phyloP scores from a whole-genome alignment of 2,888 invertebrate genomes.

The Lumbricus terrestris region DNA sequence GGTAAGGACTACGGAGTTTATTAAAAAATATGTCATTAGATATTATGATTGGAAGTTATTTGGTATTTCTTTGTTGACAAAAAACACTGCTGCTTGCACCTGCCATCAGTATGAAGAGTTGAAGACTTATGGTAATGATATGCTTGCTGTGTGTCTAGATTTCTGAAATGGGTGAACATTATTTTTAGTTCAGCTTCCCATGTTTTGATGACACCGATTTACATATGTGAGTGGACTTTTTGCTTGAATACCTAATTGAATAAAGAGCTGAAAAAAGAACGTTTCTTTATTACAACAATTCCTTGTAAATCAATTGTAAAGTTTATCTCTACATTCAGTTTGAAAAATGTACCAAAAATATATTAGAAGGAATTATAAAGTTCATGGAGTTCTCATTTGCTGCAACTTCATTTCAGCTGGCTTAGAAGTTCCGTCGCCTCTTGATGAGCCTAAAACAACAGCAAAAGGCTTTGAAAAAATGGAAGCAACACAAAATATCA shows the following conservation, averaged over 20 bases:
- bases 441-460: constrained; percentile 15
- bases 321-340: background rate
- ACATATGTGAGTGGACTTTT: background rate
- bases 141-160: background rate
- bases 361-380: background rate
- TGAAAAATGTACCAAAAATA: background rate
- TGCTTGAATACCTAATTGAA: background rate
- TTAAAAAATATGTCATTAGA: background rate
- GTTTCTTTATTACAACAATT: background rate
- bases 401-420: background rate
- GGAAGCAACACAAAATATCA: background rate
- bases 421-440: constrained; percentile 17
- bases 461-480: background rate
- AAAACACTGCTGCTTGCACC: background rate
- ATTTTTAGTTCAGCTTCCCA: background rate
- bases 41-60: no score
- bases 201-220: background rate
- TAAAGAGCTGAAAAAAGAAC: background rate
- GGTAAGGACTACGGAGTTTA: background rate
- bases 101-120: background rate
- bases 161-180: no score
- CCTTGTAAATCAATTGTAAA: background rate
- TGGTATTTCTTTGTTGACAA: background rate
- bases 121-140: background rate
- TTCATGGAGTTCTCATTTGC: background rate